These are phyloP conservation scores for Monoplex corrugatus DNA, from an alignment of 2,888 invertebrate species.

Conservation along the genomic window DNA sequence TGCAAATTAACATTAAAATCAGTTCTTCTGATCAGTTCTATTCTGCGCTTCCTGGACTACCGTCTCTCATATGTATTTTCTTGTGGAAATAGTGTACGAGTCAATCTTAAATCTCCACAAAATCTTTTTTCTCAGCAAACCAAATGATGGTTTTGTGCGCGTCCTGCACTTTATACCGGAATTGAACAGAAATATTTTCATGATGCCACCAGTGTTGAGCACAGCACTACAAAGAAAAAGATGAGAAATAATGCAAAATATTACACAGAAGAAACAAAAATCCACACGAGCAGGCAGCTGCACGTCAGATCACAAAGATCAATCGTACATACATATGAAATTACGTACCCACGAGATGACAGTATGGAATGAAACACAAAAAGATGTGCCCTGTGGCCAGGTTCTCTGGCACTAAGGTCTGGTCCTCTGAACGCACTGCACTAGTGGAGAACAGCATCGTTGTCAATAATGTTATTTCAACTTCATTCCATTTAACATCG, in stretches of 20 bases:
- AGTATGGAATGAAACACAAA: not conserved
- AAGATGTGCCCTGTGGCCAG: not conserved
- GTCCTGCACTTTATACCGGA: not conserved
- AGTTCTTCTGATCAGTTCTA: not conserved
- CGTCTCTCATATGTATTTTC: not conserved
- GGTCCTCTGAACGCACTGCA: too few species aligned
- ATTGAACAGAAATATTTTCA: not conserved
- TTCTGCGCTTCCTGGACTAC: not conserved
- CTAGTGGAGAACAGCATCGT: too few species aligned
- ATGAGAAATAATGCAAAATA: too few species aligned
- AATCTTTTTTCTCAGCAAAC: not conserved
- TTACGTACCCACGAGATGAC: not conserved
- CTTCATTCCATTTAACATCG: too few species aligned
- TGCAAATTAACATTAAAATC: not conserved
- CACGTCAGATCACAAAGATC: too few species aligned
- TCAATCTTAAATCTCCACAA: not conserved
- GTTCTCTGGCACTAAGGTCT: too few species aligned
- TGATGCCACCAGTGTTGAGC: not conserved
- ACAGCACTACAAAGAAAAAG: not conserved
- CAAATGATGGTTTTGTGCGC: not conserved
- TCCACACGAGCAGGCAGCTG: not conserved
- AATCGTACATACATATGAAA: too few species aligned
- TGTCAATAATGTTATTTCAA: too few species aligned
- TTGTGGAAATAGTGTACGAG: not conserved
- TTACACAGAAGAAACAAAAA: not conserved